A percentile compares a stretch with the other conserved stretches of the same genome.
These are phyloP conservation scores for Stomatorhinus ivindoensis DNA, from an alignment of 2,113 vertebrate genomes.

Conservation along the genomic window DNA sequence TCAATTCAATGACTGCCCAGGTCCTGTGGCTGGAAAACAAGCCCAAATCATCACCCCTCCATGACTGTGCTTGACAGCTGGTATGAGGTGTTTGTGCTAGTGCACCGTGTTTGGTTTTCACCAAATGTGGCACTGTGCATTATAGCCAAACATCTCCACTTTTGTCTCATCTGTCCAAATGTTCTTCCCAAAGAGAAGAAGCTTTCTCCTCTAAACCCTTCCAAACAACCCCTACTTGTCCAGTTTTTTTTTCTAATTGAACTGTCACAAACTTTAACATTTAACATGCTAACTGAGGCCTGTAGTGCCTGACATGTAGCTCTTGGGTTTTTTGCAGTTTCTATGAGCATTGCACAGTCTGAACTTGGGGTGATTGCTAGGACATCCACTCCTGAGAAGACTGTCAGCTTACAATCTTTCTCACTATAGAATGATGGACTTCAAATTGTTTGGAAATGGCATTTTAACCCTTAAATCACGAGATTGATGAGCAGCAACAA, in stretches of 20 bases:
- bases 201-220: background rate
- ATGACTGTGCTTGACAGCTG: background rate
- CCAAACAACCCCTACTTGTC: background rate
- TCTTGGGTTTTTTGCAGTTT: background rate
- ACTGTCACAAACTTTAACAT: background rate
- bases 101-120: background rate
- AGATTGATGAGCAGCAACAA: background rate
- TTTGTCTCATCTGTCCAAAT: background rate
- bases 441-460: background rate
- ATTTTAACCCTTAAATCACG: background rate
- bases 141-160: background rate
- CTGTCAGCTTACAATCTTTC: background rate
- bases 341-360: background rate
- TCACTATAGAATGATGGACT: background rate
- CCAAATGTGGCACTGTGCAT: no score
- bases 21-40: background rate
- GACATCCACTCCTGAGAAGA: background rate
- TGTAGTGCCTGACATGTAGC: background rate
- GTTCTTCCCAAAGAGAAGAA: no score
- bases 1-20: background rate
- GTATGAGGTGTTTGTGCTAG: background rate
- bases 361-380: background rate
- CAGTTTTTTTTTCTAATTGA: background rate
- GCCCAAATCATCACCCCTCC: background rate
- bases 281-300: background rate